Base-by-base conservation (phyloP, 2,888 invertebrate species). In the Stenchaetothrips biformis region DNA sequence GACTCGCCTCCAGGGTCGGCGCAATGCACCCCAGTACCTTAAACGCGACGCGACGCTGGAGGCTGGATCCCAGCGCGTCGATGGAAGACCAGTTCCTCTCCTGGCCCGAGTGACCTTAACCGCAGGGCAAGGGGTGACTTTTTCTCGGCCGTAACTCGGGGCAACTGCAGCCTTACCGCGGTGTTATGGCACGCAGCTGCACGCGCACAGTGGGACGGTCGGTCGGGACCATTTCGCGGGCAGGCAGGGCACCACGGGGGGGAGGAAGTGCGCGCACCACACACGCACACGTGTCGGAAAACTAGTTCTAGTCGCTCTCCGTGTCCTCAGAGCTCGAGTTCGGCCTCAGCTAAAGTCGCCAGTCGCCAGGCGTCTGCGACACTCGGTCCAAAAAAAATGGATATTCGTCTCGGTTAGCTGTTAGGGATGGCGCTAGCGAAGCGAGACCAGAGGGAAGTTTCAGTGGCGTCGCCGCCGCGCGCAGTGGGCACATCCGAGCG, bases 111-210 rank as follows among this genome's bases (percentile, higher is more conserved):
- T 53, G 53, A n/a, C n/a, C n/a, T n/a, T n/a, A n/a, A n/a, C n/a
- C n/a, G 11, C 16, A 53, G 53, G 16, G 53, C 13, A 53, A 16
- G 53, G 53, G 53, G 53, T 53, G 11, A 53, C n/a, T 21, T 67
- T 67, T 67, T 3, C n/a, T n/a, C 9, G 67, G 67, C 9, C 21
- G 67, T 67, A 67, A 67, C 67, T 67, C 67, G 67, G 67, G 67
- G 67, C 67, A 67, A 67, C 67, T 67, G 9, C n/a, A n/a, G n/a
- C n/a, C n/a, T n/a, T n/a, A n/a, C n/a, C n/a, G n/a, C n/a, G n/a
- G n/a, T n/a, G n/a, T n/a, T n/a, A n/a, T n/a, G n/a, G n/a, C n/a
- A n/a, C n/a, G n/a, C n/a, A n/a, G n/a, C n/a, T n/a, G n/a, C n/a
- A n/a, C n/a, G n/a, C n/a, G n/a, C n/a, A n/a, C n/a, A n/a, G n/a